Base-by-base conservation (phyloP, 2,888 invertebrate species). In the Rhingia rostrata region DNA sequence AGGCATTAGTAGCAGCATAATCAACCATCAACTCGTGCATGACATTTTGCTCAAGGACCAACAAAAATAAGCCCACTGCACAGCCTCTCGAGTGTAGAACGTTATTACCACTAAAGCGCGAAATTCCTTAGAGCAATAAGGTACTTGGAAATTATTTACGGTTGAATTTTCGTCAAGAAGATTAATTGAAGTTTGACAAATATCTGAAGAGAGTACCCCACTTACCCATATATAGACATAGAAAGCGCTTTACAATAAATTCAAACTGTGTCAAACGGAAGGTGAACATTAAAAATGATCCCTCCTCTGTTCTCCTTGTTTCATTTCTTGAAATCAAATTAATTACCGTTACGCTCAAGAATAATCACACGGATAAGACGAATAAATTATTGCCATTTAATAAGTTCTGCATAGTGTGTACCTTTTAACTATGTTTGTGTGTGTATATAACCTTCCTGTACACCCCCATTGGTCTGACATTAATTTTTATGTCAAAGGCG, bases 131-230 rank as follows among this genome's bases (percentile, higher is more conserved):
- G 61, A 67, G 56, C 12, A 39, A 22, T 9, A 53, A 73, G 54
- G 70, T 80, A 73, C 83, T 70, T 45, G 75, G 30, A 86, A 88
- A 87, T 86, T 87, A 86, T 82, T 82, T 78, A 70, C 70, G 78
- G 67, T 70, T 82, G 73, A 78, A 79, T 77, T 80, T 58, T 69
- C 45, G 63, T 78, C 78, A 73, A 9, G 69, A 63, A 74, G 70
- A 79, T 86, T 74, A 77, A 78, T 78, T 85, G 87, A 87, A 86
- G 80, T 87, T 87, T 88, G 87, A 88, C 88, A 88, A 88, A 86
- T 84, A 84, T 75, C 72, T 78, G 66, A 54, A 70, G 30, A n/a
- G 47, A 53, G 14, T 6, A 63, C 33, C 51, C 32, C 53, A 6
- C 47, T 43, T 75, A 79, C 83, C 74, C 2, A 22, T 22, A 22